Base-by-base conservation (phyloP, 1,140 invertebrate genomes). In the Thalassaphorura encarpata region DNA sequence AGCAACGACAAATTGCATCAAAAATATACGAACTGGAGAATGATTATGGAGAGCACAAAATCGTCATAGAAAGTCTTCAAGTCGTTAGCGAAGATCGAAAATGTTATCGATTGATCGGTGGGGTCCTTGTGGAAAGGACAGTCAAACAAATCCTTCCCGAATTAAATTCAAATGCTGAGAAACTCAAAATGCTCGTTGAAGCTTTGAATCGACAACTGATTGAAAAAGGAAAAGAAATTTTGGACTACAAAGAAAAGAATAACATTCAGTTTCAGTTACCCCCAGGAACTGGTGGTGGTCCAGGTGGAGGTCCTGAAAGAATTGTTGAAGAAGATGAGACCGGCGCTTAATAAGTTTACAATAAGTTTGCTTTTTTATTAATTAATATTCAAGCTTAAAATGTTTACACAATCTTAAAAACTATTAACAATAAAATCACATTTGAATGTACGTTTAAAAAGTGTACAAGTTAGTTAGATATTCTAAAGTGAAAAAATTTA, bases 41-140 rank as follows among this genome's bases (percentile, higher is more conserved):
- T 74, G 92, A 96, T 69, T 76, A 93, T 40, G 92, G 89, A 69
- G 92, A 96, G 75, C 91, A 96, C 74, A 93, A 90, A 73, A 83
- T 96, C 67, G 94, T 97, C 8, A 86, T 95, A 66, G 92, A 96
- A 64, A 93, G 90, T 26, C 73, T 98, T 41, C 84, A 91, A 73
- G 83, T 83, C 50, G 83, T 94, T 2, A 85, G 91, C 65, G 80
- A 78, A 21, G 80, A 83, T 43, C 80, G 91, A 65, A 94, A 90
- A 72, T 97, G 93, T 72, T 97, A 87, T 69, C 80, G 91, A 67
- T 83, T 96, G 77, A 83, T 97, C 60, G 93, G 93, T 31, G 92
- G 92, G 16, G 84, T 97, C 45, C 75, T 97, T 40, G 90, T 93
- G 62, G 91, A 97, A 75, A 77, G 87, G 63, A 93, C 86, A 23